These are phyloP conservation scores for Thaumetopoea pityocampa DNA, from an alignment of 1,140 invertebrate genomes.

Conservation along the genomic window DNA sequence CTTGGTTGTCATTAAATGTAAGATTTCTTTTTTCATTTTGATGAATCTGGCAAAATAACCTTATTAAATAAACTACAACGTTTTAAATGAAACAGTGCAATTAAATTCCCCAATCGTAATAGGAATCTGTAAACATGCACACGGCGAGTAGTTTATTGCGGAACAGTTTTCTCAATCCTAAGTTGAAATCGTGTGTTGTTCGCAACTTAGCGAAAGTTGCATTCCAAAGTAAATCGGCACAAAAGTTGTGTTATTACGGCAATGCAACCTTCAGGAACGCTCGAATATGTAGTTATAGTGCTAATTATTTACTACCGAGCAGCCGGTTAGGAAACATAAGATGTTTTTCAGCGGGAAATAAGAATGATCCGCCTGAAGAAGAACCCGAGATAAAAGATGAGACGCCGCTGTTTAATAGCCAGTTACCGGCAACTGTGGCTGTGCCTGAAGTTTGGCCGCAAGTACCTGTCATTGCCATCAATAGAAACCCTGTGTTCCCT, in stretches of 20 bases:
- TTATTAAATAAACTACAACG: conserved; percentile 24
- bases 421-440: conserved; percentile 90
- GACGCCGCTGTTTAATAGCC: conserved; percentile 60
- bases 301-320: conserved; percentile 13
- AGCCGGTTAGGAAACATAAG: conserved; percentile 24
- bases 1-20: too few relatives aligned
- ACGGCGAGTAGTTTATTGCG: conserved; percentile 47
- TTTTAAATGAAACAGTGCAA: conserved; percentile 32
- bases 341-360: conserved; percentile 54
- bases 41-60: conserved; percentile 65
- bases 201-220: conserved; percentile 56
- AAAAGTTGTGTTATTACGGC: conserved; percentile 15
- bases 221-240: conserved; percentile 50
- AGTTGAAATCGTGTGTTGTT: conserved; percentile 41
- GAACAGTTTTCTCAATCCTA: conserved; percentile 43
- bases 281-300: conserved; percentile 38
- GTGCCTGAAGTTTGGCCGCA: conserved; percentile 98
- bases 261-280: conserved; percentile 11
- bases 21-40: conserved; percentile 35
- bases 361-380: conserved; percentile 59
- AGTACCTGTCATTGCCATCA: conserved; percentile 96
- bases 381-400: conserved; percentile 60
- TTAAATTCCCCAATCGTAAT: conserved; percentile 2
- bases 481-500: conserved; percentile 97
- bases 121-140: conserved; percentile 42